These are phyloP conservation scores for Bellardia pandia DNA, from an alignment of 2,888 invertebrate genomes.

Conservation along the genomic window DNA sequence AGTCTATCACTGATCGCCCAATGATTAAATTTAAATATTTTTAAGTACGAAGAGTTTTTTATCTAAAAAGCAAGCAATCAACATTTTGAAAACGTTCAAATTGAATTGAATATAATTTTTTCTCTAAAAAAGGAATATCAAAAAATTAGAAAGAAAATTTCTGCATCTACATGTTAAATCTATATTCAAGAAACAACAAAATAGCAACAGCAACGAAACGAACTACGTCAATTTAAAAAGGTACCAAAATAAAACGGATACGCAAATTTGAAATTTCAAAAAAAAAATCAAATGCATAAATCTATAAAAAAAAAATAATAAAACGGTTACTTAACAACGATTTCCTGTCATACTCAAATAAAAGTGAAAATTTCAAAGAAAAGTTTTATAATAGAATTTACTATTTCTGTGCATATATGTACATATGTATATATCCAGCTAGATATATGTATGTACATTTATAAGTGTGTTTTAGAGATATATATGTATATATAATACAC, in stretches of 20 bases:
- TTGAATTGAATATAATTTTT: conserved; percentile 41
- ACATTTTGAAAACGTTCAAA: conserved; percentile 62
- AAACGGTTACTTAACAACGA: conserved; percentile 55
- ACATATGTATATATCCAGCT: too few species aligned
- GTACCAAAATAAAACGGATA: conserved; percentile 47
- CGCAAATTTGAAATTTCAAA: conserved; percentile 41
- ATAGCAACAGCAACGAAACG: conserved; percentile 71
- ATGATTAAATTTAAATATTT: conserved; percentile 83
- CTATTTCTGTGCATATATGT: not conserved
- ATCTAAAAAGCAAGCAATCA: conserved; percentile 54
- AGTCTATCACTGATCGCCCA: conserved; percentile 84
- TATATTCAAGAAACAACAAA: conserved; percentile 64
- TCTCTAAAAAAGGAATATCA: conserved; percentile 62
- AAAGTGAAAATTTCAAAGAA: conserved; percentile 69
- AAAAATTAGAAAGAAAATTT: conserved; percentile 44
- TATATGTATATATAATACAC: not conserved
- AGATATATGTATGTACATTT: conserved; percentile 42
- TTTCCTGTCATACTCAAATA: conserved; percentile 64
- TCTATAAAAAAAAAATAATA: conserved; percentile 22
- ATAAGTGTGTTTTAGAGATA: not conserved
- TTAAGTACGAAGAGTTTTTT: conserved; percentile 67
- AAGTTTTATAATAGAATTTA: not conserved
- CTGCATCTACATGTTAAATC: conserved; percentile 24
- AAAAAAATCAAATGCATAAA: conserved; percentile 23
- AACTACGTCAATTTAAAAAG: conserved; percentile 69